phyloP scores from a whole-genome alignment of 2,888 invertebrate genomes.

The Gisinianus flammeolus region DNA sequence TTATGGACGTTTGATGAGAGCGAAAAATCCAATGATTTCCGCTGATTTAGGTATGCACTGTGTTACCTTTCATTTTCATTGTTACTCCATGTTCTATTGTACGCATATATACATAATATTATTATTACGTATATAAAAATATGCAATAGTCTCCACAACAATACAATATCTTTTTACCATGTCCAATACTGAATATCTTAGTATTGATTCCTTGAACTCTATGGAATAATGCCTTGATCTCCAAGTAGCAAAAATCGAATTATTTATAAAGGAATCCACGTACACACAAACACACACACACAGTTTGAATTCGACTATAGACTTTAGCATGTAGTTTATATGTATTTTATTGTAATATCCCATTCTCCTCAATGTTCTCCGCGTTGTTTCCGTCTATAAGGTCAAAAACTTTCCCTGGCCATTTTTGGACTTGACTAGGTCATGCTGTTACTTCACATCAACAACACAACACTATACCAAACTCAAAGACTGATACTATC shows the following conservation, averaged over 20 bases:
- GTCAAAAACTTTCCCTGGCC: conserved; percentile 49
- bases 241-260: background rate
- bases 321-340: background rate
- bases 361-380: background rate
- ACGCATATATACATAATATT: too few relatives aligned
- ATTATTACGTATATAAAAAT: background rate
- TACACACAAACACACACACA: too few relatives aligned
- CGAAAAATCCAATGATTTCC: conserved; percentile 10
- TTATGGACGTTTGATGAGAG: conserved; percentile 1
- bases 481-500: too few relatives aligned
- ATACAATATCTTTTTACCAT: background rate
- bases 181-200: background rate
- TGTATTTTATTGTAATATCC: background rate
- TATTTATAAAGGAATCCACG: too few relatives aligned
- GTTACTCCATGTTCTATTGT: background rate
- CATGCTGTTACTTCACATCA: too few relatives aligned
- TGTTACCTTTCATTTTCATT: background rate
- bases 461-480: too few relatives aligned
- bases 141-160: background rate
- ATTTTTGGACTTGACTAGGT: conserved; percentile 56
- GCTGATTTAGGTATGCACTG: background rate
- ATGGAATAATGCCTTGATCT: conserved; percentile 20
- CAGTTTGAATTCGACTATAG: background rate
- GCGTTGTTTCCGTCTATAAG: conserved; percentile 17
- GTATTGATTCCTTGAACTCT: conserved; percentile 30